Conservation (phyloP, 2,888 invertebrate species). For the Trissonchulus latispiculum region DNA sequence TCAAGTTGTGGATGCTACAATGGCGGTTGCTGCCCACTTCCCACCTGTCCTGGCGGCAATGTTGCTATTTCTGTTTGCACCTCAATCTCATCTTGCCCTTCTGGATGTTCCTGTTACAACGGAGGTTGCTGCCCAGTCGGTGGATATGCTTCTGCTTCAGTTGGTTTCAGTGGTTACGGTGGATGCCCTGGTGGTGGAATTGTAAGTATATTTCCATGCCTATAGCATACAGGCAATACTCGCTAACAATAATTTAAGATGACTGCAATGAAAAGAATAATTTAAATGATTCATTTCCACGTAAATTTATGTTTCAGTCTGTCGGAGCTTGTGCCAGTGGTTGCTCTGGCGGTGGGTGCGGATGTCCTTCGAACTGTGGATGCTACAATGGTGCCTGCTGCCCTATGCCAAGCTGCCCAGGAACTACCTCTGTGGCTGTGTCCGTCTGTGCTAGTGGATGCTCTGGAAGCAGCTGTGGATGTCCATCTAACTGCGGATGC, state of each 20-base stretch:
- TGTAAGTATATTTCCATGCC: too few species aligned
- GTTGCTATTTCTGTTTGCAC: too few species aligned
- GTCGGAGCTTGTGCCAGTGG: neutral
- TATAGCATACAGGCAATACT: too few species aligned
- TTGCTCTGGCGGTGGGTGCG: neutral
- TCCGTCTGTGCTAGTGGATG: neutral
- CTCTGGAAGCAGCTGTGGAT: slow-evolving; percentile 10
- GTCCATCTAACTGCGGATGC: slow-evolving; percentile 3
- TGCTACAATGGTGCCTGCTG: slow-evolving; percentile 28
- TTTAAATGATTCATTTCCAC: too few species aligned
- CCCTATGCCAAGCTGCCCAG: slow-evolving; percentile 15
- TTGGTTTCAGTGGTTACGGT: too few species aligned
- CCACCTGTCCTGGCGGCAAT: neutral
- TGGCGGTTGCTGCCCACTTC: slow-evolving; percentile 17
- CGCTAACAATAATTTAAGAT: too few species aligned
- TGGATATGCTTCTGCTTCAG: neutral
- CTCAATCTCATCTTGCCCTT: too few species aligned
- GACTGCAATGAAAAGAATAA: too few species aligned
- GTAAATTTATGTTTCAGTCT: neutral
- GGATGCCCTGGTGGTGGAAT: too few species aligned
- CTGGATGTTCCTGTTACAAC: slow-evolving; percentile 31
- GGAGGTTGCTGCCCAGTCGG: slow-evolving; percentile 26
- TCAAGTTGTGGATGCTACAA: neutral
- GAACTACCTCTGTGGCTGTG: slow-evolving; percentile 18
- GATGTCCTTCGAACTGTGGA: neutral